Evolutionary conservation across 2,888 invertebrate genomes (phyloP).

Genomic region (Eilema griseolum): DNA sequence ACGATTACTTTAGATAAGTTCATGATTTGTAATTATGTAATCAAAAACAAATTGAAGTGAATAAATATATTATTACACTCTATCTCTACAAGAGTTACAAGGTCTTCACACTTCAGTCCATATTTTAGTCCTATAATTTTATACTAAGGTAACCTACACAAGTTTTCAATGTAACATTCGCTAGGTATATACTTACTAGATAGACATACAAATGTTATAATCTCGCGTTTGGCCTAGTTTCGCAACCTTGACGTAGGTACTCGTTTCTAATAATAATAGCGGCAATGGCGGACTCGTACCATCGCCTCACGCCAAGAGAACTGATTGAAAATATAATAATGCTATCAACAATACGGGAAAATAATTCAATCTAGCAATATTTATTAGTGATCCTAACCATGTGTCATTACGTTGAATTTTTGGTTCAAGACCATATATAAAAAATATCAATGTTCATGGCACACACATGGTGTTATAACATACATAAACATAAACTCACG

Average conservation of each 20-base stretch:
- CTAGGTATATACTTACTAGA: conserved; percentile 23
- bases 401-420: no score
- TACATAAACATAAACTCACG: no score
- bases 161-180: conserved; percentile 42
- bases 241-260: conserved; percentile 78
- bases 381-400: no score
- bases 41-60: no score
- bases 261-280: conserved; percentile 77
- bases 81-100: no score
- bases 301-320: conserved; percentile 61
- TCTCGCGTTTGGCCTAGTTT: conserved; percentile 79
- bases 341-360: not conserved
- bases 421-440: no score
- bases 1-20: no score
- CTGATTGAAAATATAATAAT: conserved; percentile 56
- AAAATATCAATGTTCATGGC: no score
- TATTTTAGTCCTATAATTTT: conserved; percentile 26
- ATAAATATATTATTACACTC: no score
- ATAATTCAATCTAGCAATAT: not conserved
- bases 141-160: conserved; percentile 25
- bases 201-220: conserved; percentile 51
- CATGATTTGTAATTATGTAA: no score
- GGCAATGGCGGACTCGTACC: conserved; percentile 70
- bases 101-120: conserved; percentile 19
- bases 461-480: no score